Evolutionary conservation across 1,140 invertebrate genomes (phyloP), one percentile per base, ranked within the genome.

Genomic region (Andricus grossulariae): DNA sequence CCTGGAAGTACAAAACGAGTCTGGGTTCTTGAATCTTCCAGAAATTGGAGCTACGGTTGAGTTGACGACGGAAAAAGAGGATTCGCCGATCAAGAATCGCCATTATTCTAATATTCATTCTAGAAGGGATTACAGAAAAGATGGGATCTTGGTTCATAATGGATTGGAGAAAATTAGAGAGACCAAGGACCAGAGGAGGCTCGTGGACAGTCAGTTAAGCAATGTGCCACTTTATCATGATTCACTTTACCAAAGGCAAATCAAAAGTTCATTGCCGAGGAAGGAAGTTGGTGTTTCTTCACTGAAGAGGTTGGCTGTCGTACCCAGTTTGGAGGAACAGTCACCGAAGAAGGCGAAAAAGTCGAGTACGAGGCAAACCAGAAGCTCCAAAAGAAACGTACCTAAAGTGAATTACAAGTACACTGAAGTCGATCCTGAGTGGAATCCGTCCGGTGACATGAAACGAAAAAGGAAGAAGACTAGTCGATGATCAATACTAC

Each of bases 391-490:
- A 54, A 84, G 90, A 81, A 88, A 88, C 76, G 80, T 88, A 74
- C 88, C 90, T 73, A 89, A 87, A 78, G 86, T 91, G 50, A 89
- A 88, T 85, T 90, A 91, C 81, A 85, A 79, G 72, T 90, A 89
- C 75, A 77, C 86, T 74, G 89, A 90, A 77, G 74, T 85, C 50
- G 88, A 90, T 82, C 79, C 83, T 50, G 89, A 91, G 60, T 86
- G 84, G 78, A 87, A 87, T 86, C 85, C 85, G 80, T 83, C 87
- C 80, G 84, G 74, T 78, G 84, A 84, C 51, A 81, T 78, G 13
- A 91, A 89, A 82, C 89, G 88, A 60, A 89, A 83, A 80, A 87
- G 87, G 18, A 90, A 82, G 73, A 90, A 83, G 74, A 86, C 76
- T 66, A 85, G 76, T 83, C 89, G 89, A 91, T 91, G 88, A 90